Conservation (phyloP, 2,888 invertebrate genomes). For the Carterocephalus palaemon region DNA sequence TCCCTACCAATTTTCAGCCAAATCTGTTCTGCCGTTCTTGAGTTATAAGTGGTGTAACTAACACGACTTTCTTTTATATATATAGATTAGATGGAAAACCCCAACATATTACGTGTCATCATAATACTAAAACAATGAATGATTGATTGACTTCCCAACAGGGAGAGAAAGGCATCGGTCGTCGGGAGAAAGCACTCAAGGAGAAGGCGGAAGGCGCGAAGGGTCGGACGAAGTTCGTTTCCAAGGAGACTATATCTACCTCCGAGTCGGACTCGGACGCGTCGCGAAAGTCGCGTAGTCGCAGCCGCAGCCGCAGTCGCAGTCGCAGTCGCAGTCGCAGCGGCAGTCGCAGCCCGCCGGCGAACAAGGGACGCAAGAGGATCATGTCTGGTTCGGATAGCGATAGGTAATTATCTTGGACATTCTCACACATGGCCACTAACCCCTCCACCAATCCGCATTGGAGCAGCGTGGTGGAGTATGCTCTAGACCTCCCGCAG, state of each 20-base stretch:
- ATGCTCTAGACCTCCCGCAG: too few relatives aligned
- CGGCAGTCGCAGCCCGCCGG: slow-evolving; percentile 68
- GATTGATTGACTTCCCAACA: slow-evolving; percentile 30
- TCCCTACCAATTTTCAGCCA: too few relatives aligned
- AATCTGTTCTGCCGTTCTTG: too few relatives aligned
- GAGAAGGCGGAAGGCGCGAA: slow-evolving; percentile 82
- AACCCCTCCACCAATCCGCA: too few relatives aligned
- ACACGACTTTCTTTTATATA: too few relatives aligned
- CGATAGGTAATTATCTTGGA: slow-evolving; percentile 55
- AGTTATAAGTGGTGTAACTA: too few relatives aligned
- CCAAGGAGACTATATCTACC: slow-evolving; percentile 96
- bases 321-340: slow-evolving; percentile 76
- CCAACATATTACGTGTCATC: not conserved
- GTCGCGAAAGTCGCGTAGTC: slow-evolving; percentile 50
- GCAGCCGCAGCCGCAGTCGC: slow-evolving; percentile 56
- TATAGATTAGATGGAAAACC: too few relatives aligned
- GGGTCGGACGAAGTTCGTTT: slow-evolving; percentile 92
- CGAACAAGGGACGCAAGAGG: slow-evolving; percentile 74
- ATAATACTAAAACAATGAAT: not conserved
- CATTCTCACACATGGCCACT: too few relatives aligned
- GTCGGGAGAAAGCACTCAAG: slow-evolving; percentile 55
- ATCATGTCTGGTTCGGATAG: slow-evolving; percentile 82
- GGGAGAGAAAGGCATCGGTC: slow-evolving; percentile 66
- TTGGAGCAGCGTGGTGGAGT: too few relatives aligned
- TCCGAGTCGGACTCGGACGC: slow-evolving; percentile 87